Base-by-base conservation (phyloP, 2,888 invertebrate species). In the Diaprepes abbreviatus region DNA sequence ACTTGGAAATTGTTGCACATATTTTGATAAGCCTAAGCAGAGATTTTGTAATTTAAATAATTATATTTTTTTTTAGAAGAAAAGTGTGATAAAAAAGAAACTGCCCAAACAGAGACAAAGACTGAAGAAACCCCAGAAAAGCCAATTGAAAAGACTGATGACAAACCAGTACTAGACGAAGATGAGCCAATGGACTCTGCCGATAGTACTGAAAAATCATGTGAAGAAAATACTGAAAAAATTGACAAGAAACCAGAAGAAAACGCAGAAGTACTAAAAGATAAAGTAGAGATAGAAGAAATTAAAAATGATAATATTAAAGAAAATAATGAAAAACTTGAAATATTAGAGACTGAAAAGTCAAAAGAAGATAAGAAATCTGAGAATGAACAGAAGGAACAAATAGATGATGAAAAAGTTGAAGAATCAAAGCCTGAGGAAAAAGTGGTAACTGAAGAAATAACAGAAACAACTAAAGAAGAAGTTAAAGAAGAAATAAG, bases 181-280 rank as follows among this genome's bases (percentile, higher is more conserved):
- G 45, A 45, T 21, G 45, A 24, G 10, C 28, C 48, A 9, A 50
- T 50, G 48, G 48, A 50, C 48, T 28, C 48, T 7, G 50, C 28
- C 1, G 45, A 64, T 12, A 40, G 52, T 35, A 45, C 45, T 35
- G 55, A 40, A 50, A 62, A 72, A 55, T 50, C 65, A 50, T 52
- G 28, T 50, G 59, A 50, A 28, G 62, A 68, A 45, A 70, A 63
- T 24, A 28, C 52, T 31, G 72, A 70, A n/a, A 57, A 19, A 7
- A 31, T n/a, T 12, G 35, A 54, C 16, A 57, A 62, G 28, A 57
- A 57, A 16, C 36, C 31, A n/a, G 70, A 72, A 60, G 64, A 75
- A 59, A 57, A 57, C 12, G 40, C 31, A n/a, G 70, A 72, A 60
- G 64, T 74, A 59, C 28, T 43, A 12, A 67, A 66, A 40, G 54